Conservation (phyloP, 1,140 invertebrate species). For the Drosophila equinoxialis region DNA sequence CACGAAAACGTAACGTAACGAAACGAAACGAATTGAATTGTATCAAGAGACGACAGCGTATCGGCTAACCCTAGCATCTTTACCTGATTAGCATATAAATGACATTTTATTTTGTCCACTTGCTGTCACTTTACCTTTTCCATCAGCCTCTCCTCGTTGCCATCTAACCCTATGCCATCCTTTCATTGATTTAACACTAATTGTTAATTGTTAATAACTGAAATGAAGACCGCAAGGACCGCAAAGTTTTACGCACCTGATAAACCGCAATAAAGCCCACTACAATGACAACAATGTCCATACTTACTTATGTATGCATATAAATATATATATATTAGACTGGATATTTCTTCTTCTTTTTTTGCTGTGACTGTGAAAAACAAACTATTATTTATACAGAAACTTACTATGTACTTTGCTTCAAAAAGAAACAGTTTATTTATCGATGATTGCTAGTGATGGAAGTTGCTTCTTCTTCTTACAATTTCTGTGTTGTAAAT, state of each 20-base stretch:
- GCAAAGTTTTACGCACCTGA: slow-evolving; percentile 54
- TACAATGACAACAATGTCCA: slow-evolving; percentile 13
- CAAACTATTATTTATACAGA: too few relatives aligned
- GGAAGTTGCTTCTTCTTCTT: too few relatives aligned
- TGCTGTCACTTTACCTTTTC: neutral
- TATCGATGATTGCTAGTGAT: too few relatives aligned
- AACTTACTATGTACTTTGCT: too few relatives aligned
- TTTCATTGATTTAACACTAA: slow-evolving; percentile 76
- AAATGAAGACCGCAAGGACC: slow-evolving; percentile 40
- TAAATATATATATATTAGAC: neutral
- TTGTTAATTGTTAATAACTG: slow-evolving; percentile 76
- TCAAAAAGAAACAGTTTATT: too few relatives aligned
- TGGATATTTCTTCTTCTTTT: neutral
- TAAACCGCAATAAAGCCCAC: slow-evolving; percentile 48
- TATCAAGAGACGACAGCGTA: neutral
- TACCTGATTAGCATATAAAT: slow-evolving; percentile 75
- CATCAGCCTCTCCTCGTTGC: neutral
- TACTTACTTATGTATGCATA: neutral
- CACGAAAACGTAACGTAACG: slow-evolving; percentile 1
- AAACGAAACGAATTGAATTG: slow-evolving; percentile 12
- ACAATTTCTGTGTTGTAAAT: too few relatives aligned
- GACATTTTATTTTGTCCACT: slow-evolving; percentile 41
- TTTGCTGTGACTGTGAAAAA: too few relatives aligned
- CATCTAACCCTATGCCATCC: neutral
- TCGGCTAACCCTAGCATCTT: slow-evolving; percentile 1